These are phyloP conservation scores for Pachycephala philippinensis DNA, from an alignment of 2,113 vertebrate genomes.

Conservation along the genomic window DNA sequence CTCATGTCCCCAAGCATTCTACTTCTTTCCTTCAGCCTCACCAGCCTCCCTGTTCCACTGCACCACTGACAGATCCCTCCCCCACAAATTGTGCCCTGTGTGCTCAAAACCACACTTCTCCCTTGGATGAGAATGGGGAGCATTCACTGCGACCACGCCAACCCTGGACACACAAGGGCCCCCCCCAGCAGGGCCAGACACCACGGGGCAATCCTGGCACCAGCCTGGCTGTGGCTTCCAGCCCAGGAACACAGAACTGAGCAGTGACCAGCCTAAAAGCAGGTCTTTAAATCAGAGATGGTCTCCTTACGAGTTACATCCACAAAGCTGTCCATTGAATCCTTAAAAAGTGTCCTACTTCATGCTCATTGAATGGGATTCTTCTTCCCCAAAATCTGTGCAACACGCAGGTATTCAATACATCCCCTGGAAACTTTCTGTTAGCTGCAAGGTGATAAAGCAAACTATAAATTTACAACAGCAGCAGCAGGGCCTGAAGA, in stretches of 20 bases:
- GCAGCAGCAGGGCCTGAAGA: not conserved
- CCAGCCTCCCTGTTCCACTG: not conserved
- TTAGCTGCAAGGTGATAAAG: not conserved
- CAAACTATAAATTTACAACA: not conserved
- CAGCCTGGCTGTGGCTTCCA: conserved; percentile 5
- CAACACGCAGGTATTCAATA: not conserved
- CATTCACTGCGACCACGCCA: not conserved
- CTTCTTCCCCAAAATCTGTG: not conserved
- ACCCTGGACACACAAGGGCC: not conserved
- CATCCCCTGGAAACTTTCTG: not conserved
- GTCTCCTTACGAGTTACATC: not conserved
- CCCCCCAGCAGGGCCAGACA: conserved; percentile 13
- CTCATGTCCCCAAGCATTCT: not conserved
- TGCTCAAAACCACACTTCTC: not conserved
- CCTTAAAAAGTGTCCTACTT: not conserved
- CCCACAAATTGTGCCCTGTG: conserved; percentile 6
- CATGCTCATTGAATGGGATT: not conserved
- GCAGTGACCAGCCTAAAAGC: conserved; percentile 1
- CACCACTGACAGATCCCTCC: not conserved
- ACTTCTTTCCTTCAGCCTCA: not conserved
- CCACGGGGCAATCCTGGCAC: conserved; percentile 43
- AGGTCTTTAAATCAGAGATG: not conserved
- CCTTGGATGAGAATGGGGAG: not conserved
- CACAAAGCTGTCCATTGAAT: not conserved
- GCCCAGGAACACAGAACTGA: not conserved